phyloP scores from a whole-genome alignment of 1,140 invertebrate species.

The Pentalonia nigronervosa region DNA sequence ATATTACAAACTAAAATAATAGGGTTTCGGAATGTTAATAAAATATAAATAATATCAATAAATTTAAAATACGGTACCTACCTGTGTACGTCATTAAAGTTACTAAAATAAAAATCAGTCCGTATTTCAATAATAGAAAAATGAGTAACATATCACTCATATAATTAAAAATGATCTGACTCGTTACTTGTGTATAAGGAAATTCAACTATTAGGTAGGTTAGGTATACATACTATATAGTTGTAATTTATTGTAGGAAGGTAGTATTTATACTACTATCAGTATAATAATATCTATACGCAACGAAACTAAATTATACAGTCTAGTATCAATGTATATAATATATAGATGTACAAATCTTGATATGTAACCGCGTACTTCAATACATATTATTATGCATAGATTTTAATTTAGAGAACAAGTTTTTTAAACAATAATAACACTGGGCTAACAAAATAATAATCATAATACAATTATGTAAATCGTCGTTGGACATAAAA shows the following conservation, averaged over 20 bases:
- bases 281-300: background rate
- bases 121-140: background rate
- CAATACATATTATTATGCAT: constrained; percentile 12
- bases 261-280: background rate
- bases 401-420: background rate
- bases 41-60: background rate
- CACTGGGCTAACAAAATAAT: background rate
- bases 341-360: background rate
- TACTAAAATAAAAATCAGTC: background rate
- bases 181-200: background rate
- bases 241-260: background rate
- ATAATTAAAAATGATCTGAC: constrained; percentile 5
- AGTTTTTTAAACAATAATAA: background rate
- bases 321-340: background rate
- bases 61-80: background rate
- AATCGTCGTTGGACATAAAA: background rate
- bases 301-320: background rate
- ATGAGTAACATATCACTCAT: background rate
- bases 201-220: background rate
- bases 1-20: background rate
- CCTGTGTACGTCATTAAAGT: background rate
- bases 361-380: background rate
- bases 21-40: background rate
- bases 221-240: background rate
- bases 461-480: constrained; percentile 1